A percentile compares a stretch with the other conserved stretches of the same genome.
These are phyloP conservation scores for Eristalinus sepulchralis DNA, from an alignment of 2,888 invertebrate species.

Conservation along the genomic window DNA sequence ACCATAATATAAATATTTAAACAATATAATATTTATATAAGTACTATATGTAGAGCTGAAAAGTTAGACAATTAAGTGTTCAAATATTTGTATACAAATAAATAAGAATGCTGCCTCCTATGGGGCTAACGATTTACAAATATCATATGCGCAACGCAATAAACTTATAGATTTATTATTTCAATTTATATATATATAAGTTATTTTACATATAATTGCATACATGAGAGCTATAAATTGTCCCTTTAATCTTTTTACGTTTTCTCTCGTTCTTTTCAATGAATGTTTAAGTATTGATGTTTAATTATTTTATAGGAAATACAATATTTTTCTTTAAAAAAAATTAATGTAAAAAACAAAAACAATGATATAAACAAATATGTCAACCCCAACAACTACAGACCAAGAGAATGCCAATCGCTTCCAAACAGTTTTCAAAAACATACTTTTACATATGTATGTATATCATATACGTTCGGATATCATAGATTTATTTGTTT, in stretches of 20 bases:
- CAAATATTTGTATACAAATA: constrained; percentile 32
- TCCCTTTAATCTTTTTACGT: constrained; percentile 16
- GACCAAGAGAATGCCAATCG: background rate
- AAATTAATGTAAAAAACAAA: constrained; percentile 10
- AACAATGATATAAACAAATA: constrained; percentile 49
- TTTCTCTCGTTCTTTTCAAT: constrained; percentile 18
- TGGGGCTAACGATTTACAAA: constrained; percentile 18
- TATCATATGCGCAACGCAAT: constrained; percentile 60
- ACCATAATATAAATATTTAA: constrained; percentile 66
- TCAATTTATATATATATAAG: constrained; percentile 60
- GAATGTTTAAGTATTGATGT: constrained; percentile 20
- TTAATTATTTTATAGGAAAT: constrained; percentile 47
- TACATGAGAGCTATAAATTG: constrained; percentile 53
- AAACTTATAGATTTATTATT: constrained; percentile 67
- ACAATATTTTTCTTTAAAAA: constrained; percentile 44
- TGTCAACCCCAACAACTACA: constrained; percentile 11
- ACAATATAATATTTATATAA: constrained; percentile 59
- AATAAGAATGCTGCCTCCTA: constrained; percentile 60
- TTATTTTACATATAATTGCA: constrained; percentile 66
- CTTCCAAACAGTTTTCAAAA: constrained; percentile 9
- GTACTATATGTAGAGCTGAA: constrained; percentile 46
- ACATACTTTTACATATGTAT: constrained; percentile 6
- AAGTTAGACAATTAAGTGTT: constrained; percentile 30
- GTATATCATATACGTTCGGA: background rate
- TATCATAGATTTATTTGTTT: no score